Conservation (phyloP, 1,140 invertebrate species). For the Hirudo medicinalis region DNA sequence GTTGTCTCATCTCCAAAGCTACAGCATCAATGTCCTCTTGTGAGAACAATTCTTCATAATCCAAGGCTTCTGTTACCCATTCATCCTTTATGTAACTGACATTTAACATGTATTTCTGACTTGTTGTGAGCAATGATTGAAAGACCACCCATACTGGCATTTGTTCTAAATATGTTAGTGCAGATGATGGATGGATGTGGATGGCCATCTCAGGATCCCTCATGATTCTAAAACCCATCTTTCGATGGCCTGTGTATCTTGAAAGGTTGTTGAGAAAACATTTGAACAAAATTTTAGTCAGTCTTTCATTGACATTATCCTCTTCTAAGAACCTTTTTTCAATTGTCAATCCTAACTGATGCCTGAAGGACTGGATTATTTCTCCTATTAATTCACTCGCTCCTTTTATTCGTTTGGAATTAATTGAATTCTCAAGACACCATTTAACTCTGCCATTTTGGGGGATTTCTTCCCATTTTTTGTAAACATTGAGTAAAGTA, state of each 20-base stretch:
- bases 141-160: slow-evolving; percentile 10
- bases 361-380: slow-evolving; percentile 3
- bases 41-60: neutral
- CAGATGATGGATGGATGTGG: slow-evolving; percentile 12
- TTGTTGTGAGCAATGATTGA: neutral
- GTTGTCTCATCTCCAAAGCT: slow-evolving; percentile 1
- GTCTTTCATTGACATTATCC: neutral
- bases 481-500: slow-evolving; percentile 9
- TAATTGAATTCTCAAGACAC: slow-evolving; percentile 10
- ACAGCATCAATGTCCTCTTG: neutral
- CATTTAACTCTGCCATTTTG: neutral
- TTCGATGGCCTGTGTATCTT: slow-evolving; percentile 7
- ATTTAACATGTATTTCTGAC: slow-evolving; percentile 10
- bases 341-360: neutral
- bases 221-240: neutral
- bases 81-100: slow-evolving; percentile 1
- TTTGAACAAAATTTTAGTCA: slow-evolving; percentile 10
- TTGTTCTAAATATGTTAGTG: slow-evolving; percentile 11
- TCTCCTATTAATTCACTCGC: neutral
- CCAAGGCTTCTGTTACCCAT: slow-evolving; percentile 4
- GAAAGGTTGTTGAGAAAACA: slow-evolving; percentile 8
- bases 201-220: slow-evolving; percentile 6
- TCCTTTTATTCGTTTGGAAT: neutral
- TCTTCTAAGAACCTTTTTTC: slow-evolving; percentile 3
- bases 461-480: slow-evolving; percentile 10